A percentile compares a stretch with the other conserved stretches of the same genome.
Evolutionary conservation across 1,140 invertebrate genomes (phyloP).

Genomic region (Polypedilum pembai): DNA sequence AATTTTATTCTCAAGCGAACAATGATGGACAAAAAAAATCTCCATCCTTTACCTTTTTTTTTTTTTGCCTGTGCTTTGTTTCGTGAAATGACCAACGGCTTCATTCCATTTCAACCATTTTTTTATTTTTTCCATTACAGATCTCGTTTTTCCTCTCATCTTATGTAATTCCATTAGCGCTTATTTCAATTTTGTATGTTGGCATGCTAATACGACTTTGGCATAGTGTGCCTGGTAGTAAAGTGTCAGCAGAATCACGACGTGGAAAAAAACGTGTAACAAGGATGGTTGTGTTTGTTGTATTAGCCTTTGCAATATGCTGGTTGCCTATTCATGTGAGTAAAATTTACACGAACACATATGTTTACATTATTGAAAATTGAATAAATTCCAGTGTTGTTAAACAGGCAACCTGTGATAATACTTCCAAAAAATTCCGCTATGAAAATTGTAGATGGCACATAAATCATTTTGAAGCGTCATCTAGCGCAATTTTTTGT

Average conservation of each 20-base stretch:
- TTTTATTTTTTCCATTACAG: constrained; percentile 43
- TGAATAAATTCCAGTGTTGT: too few species aligned
- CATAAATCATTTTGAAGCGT: too few species aligned
- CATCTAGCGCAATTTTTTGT: too few species aligned
- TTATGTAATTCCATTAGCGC: constrained; percentile 71
- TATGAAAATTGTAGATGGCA: too few species aligned
- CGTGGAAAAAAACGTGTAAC: constrained; percentile 85
- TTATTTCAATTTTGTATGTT: constrained; percentile 85
- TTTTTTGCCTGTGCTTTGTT: too few species aligned
- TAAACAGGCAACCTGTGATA: too few species aligned
- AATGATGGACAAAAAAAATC: neutral
- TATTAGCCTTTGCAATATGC: constrained; percentile 89
- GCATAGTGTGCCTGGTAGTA: constrained; percentile 70
- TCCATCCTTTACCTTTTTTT: too few species aligned
- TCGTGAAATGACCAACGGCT: neutral
- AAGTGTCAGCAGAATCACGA: constrained; percentile 51
- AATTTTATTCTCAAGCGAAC: neutral
- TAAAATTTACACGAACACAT: too few species aligned
- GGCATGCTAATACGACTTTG: constrained; percentile 83
- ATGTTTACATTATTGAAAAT: too few species aligned
- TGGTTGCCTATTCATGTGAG: constrained; percentile 91
- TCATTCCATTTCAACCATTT: neutral
- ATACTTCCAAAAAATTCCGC: too few species aligned
- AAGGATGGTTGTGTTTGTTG: constrained; percentile 86
- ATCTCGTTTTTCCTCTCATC: constrained; percentile 77